Evolutionary conservation across 2,888 invertebrate species (phyloP).

Genomic region (Thera obeliscata): DNA sequence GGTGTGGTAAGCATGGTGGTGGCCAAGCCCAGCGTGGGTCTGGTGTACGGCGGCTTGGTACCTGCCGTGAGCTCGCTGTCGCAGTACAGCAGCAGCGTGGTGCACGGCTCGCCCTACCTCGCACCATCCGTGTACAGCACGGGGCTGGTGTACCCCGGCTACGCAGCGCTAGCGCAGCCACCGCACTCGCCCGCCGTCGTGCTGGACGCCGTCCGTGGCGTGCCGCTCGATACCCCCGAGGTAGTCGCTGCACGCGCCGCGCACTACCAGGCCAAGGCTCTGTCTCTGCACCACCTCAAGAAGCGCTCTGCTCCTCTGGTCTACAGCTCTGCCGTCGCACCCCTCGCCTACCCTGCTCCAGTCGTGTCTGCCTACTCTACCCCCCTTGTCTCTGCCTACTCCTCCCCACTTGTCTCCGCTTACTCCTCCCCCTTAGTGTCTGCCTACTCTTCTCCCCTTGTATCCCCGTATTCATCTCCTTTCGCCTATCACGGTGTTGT

Average conservation of each 20-base stretch:
- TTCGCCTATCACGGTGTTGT: conserved; percentile 45
- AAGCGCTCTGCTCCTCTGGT: conserved; percentile 64
- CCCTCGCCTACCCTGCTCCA: conserved; percentile 47
- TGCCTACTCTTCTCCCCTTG: conserved; percentile 48
- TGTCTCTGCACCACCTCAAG: conserved; percentile 70
- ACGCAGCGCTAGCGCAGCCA: conserved; percentile 58
- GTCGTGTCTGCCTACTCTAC: conserved; percentile 28
- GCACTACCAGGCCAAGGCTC: conserved; percentile 76
- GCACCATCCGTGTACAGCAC: conserved; percentile 50
- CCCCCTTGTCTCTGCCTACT: conserved; percentile 50
- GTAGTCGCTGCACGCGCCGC: conserved; percentile 78
- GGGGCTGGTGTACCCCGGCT: conserved; percentile 42
- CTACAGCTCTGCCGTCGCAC: conserved; percentile 49
- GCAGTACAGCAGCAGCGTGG: conserved; percentile 61
- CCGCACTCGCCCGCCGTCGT: conserved; percentile 76
- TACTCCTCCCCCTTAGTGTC: conserved; percentile 49
- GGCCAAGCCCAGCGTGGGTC: conserved; percentile 74
- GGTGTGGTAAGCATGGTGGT: conserved; percentile 84
- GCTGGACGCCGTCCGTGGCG: conserved; percentile 72
- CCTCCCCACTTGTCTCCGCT: conserved; percentile 47
- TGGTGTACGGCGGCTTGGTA: conserved; percentile 59
- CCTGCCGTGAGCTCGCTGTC: conserved; percentile 59
- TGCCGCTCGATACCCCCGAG: conserved; percentile 79
- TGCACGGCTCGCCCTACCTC: conserved; percentile 57
- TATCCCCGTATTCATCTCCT: conserved; percentile 41